Evolutionary conservation across 2,888 invertebrate genomes (phyloP).

Genomic region (Tortricodes alternella): DNA sequence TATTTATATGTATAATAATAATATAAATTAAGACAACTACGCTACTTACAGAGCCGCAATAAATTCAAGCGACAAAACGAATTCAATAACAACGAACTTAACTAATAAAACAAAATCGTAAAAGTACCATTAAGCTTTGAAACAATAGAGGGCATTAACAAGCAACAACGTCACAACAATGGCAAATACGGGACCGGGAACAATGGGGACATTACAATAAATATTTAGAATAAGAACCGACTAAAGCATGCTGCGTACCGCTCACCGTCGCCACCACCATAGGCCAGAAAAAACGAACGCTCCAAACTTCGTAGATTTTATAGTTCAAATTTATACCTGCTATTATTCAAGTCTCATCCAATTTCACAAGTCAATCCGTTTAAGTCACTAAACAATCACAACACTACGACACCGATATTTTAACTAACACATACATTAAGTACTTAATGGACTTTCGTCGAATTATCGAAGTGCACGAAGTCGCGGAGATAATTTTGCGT

Average conservation of each 20-base stretch:
- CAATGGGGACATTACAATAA: constrained; percentile 66
- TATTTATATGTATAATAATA: no score
- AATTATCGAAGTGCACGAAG: constrained; percentile 14
- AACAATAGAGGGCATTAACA: constrained; percentile 43
- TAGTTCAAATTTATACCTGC: constrained; percentile 38
- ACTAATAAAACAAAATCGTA: constrained; percentile 26
- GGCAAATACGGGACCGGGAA: constrained; percentile 40
- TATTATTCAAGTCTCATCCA: constrained; percentile 34
- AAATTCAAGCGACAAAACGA: constrained; percentile 24
- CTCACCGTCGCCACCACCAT: constrained; percentile 24
- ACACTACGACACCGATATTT: constrained; percentile 14
- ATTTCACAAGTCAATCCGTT: constrained; percentile 39
- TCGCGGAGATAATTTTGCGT: background rate
- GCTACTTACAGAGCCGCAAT: no score
- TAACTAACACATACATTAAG: background rate
- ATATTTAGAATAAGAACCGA: constrained; percentile 59
- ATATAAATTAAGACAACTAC: no score
- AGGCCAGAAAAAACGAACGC: constrained; percentile 2
- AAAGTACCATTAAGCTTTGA: constrained; percentile 32
- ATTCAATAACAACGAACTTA: constrained; percentile 26
- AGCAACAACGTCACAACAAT: constrained; percentile 44
- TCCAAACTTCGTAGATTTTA: constrained; percentile 22
- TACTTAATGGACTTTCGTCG: constrained; percentile 30
- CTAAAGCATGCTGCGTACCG: constrained; percentile 33
- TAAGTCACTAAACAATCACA: constrained; percentile 1